Evolutionary conservation across 2,888 invertebrate genomes (phyloP), one percentile per base, ranked within the genome.

Genomic region (Orchesellides sinensis): DNA sequence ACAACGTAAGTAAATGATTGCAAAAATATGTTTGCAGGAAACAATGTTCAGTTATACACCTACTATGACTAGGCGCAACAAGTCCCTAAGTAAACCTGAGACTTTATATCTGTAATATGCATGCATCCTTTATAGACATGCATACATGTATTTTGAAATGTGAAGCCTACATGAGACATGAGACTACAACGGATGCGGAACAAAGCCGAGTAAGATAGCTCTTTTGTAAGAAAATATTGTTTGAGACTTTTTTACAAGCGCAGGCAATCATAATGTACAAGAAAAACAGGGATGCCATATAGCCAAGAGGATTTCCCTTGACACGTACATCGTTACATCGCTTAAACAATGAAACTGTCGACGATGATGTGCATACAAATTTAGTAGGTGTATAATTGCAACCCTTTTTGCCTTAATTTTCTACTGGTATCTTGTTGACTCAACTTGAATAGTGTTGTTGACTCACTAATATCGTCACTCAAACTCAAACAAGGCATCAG

Each of bases 301-400:
- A 61, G 14, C 23, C 69, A 52, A 69, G 54, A 69, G 70, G 70
- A 70, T 70, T 21, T 70, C 70, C 70, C 25, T 70, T 40, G 70
- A 40, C 70, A 56, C 25, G 70, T 52, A 21, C 35, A n/a, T 21
- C 17, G 3, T 5, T 17, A 61, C 61, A 61, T 17, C 40, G 1
- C 19, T 69, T 52, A 27, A 29, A 72, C 45, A 72, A 72, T 47
- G 59, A 72, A 69, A 69, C 27, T 8, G 29, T 47, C 14, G 61
- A 61, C 40, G 56, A 17, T 17, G 56, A 32, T 61, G 19, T 32
- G 65, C 17, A 61, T 61, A 47, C 59, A 69, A 54, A 54, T 35
- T 56, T 29, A 23, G 47, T 45, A 32, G 61, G 47, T 61, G 61
- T 72, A 8, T 59, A 35, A 61, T 45, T 61, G 59, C 47, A 27